These are phyloP conservation scores for Dicerorhinus sumatrensis DNA, from an alignment of 2,113 vertebrate genomes.

Conservation along the genomic window DNA sequence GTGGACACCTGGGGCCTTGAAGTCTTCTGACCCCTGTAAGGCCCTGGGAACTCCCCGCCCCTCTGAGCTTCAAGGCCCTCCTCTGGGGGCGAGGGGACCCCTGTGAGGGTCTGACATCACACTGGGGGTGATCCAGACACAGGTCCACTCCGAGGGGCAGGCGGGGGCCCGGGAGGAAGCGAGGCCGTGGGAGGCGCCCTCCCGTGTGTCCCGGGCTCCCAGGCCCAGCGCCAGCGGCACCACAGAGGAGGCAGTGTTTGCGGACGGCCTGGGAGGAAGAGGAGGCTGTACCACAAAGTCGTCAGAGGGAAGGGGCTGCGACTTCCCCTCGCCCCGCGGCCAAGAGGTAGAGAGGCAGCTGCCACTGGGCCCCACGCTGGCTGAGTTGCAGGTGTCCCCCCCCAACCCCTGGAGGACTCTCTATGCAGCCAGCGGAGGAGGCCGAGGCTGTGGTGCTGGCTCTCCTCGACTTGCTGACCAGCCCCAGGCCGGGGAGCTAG, in stretches of 20 bases:
- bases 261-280: rapidly evolving
- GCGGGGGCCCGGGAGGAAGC: background rate
- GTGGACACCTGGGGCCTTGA: background rate
- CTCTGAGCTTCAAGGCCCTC: background rate
- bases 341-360: background rate
- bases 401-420: too few relatives aligned
- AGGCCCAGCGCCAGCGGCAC: too few relatives aligned
- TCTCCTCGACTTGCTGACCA: background rate
- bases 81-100: background rate
- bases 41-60: background rate
- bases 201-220: background rate
- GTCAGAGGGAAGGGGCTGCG: too few relatives aligned
- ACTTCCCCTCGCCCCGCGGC: background rate
- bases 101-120: background rate
- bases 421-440: rapidly evolving
- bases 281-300: too few relatives aligned
- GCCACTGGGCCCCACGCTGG: rapidly evolving
- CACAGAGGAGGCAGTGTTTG: background rate
- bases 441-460: too few relatives aligned
- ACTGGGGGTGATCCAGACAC: background rate
- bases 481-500: background rate
- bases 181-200: rapidly evolving
- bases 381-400: too few relatives aligned
- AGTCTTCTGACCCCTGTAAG: background rate
- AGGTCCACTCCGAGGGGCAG: background rate